Base-by-base conservation (phyloP, 2,888 invertebrate species). In the Callyntrura guangdongensis region DNA sequence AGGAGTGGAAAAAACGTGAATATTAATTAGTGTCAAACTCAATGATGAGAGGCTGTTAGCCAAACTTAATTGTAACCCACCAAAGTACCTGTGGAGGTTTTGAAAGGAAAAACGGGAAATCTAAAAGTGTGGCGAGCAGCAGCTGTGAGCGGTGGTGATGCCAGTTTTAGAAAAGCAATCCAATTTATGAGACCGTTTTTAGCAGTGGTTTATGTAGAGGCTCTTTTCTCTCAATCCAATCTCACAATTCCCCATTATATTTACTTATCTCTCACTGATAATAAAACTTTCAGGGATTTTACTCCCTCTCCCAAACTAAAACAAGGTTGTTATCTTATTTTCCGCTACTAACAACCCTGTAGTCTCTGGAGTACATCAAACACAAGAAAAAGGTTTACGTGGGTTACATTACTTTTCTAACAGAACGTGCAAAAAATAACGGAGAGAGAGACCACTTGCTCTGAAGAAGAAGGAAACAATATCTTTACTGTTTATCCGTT, bases 1-100 rank as follows among this genome's bases (percentile, higher is more conserved):
- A 47, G 53, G 12, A 53, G 3, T 14, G 53, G 53, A 53, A 53
- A 53, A 36, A 36, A 36, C 22, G 74, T 74, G 22, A 49, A 49
- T 77, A 53, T 77, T 53, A 77, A 77, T 77, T 77, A 77, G 53
- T 77, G 77, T 77, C 53, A 74, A 49, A 74, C 20, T 74, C 74
- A 77, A 77, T n/a, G 53, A 12, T n/a, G 25, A 77, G 9, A 25
- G n/a, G 53, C 64, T 64, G 64, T 20, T 1, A n/a, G 47, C 12
- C 17, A n/a, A 22, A 25, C 11, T 77, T 53, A 77, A 77, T 77
- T 77, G 77, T 77, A n/a, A 53, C 5, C 22, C 1, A 64, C 53
- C 53, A 69, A 17, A 36, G 36, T 36, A 36, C 36, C 36, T 36
- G 36, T 36, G 6, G 36, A 36, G 36, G 36, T 36, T 6, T 36